Percentiles rank a stretch among this genome's conserved stretches.
phyloP scores from a whole-genome alignment of 2,888 invertebrate genomes.

The Rhodophaea formosa region DNA sequence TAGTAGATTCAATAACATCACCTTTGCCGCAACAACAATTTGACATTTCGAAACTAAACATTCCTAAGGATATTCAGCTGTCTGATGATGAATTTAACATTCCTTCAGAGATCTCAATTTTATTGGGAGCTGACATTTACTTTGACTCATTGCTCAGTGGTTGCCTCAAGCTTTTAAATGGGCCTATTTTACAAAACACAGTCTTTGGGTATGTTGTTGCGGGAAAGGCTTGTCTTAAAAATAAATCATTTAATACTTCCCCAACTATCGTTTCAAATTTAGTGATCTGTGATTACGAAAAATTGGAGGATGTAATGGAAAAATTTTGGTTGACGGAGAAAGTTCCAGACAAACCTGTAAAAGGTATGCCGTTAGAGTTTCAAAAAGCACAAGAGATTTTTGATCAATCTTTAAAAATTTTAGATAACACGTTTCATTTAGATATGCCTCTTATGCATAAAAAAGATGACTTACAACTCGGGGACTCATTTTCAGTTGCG shows the following conservation, averaged over 20 bases:
- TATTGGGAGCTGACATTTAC: conserved; percentile 26
- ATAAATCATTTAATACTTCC: background rate
- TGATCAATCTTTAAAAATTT: background rate
- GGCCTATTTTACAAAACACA: background rate
- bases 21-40: conserved; percentile 2
- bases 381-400: background rate
- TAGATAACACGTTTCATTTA: background rate
- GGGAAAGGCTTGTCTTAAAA: background rate
- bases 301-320: conserved; percentile 28
- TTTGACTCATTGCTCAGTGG: conserved; percentile 21
- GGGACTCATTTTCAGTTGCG: background rate
- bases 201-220: background rate
- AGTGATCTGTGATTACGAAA: conserved; percentile 9
- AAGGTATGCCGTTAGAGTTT: background rate
- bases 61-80: background rate
- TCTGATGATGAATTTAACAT: conserved; percentile 11
- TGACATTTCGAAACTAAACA: background rate
- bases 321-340: conserved; percentile 29
- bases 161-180: background rate
- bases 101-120: conserved; percentile 22
- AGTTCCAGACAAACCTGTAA: background rate
- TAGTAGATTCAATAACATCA: conserved; percentile 1
- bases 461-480: background rate
- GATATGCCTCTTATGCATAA: background rate
- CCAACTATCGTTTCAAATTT: background rate